A percentile compares a stretch with the other conserved stretches of the same genome.
Evolutionary conservation across 1,140 invertebrate species (phyloP).

Genomic region (Lepidurus couesii): DNA sequence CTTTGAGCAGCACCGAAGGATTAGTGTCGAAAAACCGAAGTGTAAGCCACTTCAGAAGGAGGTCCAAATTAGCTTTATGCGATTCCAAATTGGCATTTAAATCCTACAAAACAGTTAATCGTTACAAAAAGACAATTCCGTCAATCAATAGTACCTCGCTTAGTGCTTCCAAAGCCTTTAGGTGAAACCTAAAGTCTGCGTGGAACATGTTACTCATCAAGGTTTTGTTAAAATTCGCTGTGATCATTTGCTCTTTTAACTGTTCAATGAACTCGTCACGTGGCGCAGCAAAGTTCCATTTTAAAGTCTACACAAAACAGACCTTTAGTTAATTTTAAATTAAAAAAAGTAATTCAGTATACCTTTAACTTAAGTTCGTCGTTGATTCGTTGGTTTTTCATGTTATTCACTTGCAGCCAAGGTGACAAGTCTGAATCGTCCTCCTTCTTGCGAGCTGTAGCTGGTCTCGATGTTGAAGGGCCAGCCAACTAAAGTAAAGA

Average conservation of each 20-base stretch:
- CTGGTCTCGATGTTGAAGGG: constrained; percentile 38
- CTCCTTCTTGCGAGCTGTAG: constrained; percentile 64
- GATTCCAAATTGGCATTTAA: constrained; percentile 67
- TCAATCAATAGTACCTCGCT: constrained; percentile 54
- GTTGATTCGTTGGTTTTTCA: constrained; percentile 83
- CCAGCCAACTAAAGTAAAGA: constrained; percentile 29
- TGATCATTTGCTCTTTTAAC: constrained; percentile 82
- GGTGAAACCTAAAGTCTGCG: constrained; percentile 90
- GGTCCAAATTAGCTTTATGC: constrained; percentile 82
- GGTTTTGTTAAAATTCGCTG: constrained; percentile 76
- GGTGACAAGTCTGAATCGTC: constrained; percentile 79
- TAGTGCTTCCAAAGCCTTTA: constrained; percentile 89
- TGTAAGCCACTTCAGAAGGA: constrained; percentile 94
- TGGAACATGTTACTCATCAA: constrained; percentile 89
- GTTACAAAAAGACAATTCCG: constrained; percentile 29
- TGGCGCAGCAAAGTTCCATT: constrained; percentile 94
- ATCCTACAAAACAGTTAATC: constrained; percentile 50
- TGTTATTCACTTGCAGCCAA: constrained; percentile 70
- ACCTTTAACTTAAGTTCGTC: constrained; percentile 87
- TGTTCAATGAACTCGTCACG: constrained; percentile 89
- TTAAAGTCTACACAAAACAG: constrained; percentile 54
- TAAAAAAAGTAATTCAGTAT: constrained; percentile 32
- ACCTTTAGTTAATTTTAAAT: neutral
- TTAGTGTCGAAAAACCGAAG: constrained; percentile 97
- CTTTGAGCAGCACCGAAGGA: constrained; percentile 90